These are phyloP conservation scores for Cinclus mexicanus DNA, from an alignment of 2,113 vertebrate species.

Conservation along the genomic window DNA sequence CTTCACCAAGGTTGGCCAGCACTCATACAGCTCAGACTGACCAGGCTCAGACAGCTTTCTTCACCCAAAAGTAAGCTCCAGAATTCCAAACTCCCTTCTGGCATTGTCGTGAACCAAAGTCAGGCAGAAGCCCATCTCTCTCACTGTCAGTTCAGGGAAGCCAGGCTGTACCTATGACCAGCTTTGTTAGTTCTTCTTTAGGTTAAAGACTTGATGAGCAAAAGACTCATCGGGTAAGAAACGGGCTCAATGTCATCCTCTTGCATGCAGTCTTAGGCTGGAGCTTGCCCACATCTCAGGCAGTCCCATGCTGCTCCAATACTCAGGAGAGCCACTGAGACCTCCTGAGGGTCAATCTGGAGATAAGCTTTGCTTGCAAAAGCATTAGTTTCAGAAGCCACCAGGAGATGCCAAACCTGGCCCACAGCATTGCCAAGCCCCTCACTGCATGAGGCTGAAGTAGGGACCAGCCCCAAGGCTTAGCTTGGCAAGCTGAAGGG, in stretches of 20 bases:
- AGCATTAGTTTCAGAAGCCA: background rate
- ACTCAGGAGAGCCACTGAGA: background rate
- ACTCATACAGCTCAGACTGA: background rate
- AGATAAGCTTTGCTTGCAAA: background rate
- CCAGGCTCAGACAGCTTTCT: background rate
- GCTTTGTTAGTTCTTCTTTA: background rate
- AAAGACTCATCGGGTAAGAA: background rate
- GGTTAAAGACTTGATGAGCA: background rate
- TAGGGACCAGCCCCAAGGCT: background rate
- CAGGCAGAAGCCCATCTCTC: background rate
- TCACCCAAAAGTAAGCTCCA: slow-evolving; percentile 54
- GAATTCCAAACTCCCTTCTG: background rate
- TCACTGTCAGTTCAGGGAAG: background rate
- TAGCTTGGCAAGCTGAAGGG: background rate
- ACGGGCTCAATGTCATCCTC: background rate
- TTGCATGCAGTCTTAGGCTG: background rate
- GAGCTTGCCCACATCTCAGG: background rate
- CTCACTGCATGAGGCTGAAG: background rate
- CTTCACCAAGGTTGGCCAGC: background rate
- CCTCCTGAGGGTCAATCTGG: background rate
- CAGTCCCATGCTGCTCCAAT: background rate
- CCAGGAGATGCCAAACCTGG: background rate
- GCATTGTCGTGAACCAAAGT: background rate
- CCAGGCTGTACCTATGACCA: background rate
- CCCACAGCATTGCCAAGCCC: rapidly evolving